Base-by-base conservation (phyloP, 1,140 invertebrate genomes). In the Drosophila saltans region DNA sequence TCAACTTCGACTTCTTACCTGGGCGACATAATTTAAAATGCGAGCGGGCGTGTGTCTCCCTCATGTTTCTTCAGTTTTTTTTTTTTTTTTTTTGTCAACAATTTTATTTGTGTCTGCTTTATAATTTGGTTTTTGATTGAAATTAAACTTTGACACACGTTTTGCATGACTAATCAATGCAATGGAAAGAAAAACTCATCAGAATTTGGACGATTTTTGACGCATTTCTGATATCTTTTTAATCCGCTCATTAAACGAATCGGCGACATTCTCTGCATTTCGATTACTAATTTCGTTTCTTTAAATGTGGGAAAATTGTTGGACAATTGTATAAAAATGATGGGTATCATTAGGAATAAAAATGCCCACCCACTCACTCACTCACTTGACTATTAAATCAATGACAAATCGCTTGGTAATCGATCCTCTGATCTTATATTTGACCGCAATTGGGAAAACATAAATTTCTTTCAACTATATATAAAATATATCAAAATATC, bases 91-190 rank as follows among this genome's bases (percentile, higher is more conserved):
- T 16, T 16, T 16, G 16, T 16, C 55, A 45, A 80, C 61, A 77
- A 64, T 88, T 86, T 86, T 88, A 85, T 82, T 82, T 77, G 75
- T 76, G 83, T 83, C 89, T 86, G 45, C 21, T 80, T 78, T 78
- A 88, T 88, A 80, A 89, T 89, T 88, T 80, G 66, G 80, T 83
- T 89, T 89, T 88, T 88, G 77, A 88, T 88, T 89, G 84, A 80
- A 88, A 88, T 80, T 88, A 80, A 88, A 88, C 72, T 80, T 76
- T 64, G 64, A 69, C 69, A 45, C 84, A 72, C 64, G 84, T 73
- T 75, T 69, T 69, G 83, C 84, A 88, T 88, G 45, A 39, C 56
- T 75, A 88, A 88, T 86, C 33, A 36, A 36, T 36, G 33, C 33
- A 36, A 10, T 3, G 9, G 72, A 64, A 45, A 60, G 58, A 76